phyloP scores from a whole-genome alignment of 2,113 vertebrate genomes.

The Cynopterus brachyotis region DNA sequence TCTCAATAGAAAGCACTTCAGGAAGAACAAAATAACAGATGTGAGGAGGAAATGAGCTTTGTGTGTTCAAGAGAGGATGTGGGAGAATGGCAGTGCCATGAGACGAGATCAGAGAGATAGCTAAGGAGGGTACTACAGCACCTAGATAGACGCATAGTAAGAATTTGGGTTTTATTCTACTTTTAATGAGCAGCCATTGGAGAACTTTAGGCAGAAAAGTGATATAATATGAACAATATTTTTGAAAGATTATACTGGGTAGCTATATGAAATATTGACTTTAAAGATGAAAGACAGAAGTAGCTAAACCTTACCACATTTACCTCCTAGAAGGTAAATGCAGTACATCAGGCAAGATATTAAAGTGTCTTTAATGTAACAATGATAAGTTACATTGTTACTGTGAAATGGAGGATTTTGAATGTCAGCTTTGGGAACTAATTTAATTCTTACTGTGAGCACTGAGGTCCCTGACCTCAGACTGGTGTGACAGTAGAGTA shows the following conservation, averaged over 20 bases:
- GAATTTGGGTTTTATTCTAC: background rate
- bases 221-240: background rate
- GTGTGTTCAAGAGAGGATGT: background rate
- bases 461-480: background rate
- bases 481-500: background rate
- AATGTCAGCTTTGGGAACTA: background rate
- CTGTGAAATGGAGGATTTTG: background rate
- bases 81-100: background rate
- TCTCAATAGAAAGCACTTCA: background rate
- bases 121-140: background rate
- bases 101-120: background rate
- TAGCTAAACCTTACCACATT: too few species aligned
- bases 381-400: background rate
- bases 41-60: background rate
- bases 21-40: background rate
- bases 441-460: background rate
- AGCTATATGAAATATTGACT: background rate
- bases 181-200: background rate
- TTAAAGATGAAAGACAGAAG: background rate
- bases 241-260: background rate
- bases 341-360: background rate
- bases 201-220: background rate
- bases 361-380: background rate
- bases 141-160: background rate
- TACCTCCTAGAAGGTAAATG: background rate